These are phyloP conservation scores for Nesogale talazaci DNA, from an alignment of 2,113 vertebrate genomes.

Conservation along the genomic window DNA sequence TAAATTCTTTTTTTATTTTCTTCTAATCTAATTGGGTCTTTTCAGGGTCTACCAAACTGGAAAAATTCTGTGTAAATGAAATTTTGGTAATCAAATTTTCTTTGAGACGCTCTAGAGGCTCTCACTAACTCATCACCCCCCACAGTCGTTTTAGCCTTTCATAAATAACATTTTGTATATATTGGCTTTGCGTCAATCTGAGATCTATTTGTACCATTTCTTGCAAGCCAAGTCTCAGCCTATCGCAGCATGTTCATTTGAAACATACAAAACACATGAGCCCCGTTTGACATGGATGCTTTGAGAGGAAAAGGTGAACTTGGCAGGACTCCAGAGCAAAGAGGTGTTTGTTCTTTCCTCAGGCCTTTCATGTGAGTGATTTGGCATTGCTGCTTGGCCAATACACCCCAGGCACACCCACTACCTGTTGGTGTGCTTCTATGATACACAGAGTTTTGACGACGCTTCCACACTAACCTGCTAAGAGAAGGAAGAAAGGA, in stretches of 20 bases:
- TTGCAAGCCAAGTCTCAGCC: slow-evolving; percentile 28
- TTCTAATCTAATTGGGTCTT: slow-evolving; percentile 71
- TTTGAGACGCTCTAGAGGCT: slow-evolving; percentile 69
- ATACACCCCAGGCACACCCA: neutral
- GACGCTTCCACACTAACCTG: neutral
- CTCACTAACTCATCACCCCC: slow-evolving; percentile 59
- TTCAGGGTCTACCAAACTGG: slow-evolving; percentile 67
- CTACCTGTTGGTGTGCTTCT: neutral
- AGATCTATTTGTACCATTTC: slow-evolving; percentile 25
- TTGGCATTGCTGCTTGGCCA: neutral
- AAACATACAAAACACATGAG: slow-evolving; percentile 2
- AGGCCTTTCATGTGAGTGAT: neutral
- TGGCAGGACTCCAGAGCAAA: neutral
- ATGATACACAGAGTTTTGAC: neutral
- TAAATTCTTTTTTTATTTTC: slow-evolving; percentile 48
- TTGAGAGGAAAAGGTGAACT: neutral
- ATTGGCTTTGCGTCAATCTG: slow-evolving; percentile 61
- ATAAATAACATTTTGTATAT: slow-evolving; percentile 57
- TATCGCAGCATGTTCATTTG: slow-evolving; percentile 35
- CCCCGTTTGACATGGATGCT: neutral
- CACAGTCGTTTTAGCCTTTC: slow-evolving; percentile 53
- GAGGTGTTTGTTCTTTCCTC: neutral
- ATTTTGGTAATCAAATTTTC: slow-evolving; percentile 73
- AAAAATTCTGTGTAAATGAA: slow-evolving; percentile 74
- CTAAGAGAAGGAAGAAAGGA: neutral